Evolutionary conservation across 2,797 vertebrate species (phyloP).

Genomic region (Cyprinodon diabolis): DNA sequence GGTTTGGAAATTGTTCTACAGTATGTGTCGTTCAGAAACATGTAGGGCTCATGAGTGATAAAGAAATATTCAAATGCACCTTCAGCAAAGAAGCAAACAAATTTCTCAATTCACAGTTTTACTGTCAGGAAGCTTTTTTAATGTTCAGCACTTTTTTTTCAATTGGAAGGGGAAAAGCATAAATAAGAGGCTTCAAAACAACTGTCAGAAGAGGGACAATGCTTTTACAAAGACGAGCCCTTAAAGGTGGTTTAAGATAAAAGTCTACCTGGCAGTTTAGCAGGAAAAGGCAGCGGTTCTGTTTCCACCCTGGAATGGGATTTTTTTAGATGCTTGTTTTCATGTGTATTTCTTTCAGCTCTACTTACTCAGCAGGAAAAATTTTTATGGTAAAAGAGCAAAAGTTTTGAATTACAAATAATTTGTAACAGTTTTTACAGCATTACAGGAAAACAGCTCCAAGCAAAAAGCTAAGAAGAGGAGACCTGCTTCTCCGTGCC

Average conservation of each 20-base stretch:
- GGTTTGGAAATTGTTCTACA: constrained; percentile 33
- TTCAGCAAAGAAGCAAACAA: constrained; percentile 35
- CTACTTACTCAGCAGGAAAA: constrained; percentile 19
- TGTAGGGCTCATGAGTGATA: constrained; percentile 9
- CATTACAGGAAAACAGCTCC: constrained; percentile 5
- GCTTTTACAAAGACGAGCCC: constrained; percentile 16
- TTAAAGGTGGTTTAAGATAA: constrained; percentile 23
- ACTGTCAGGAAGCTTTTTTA: constrained; percentile 26
- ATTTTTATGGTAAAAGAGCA: constrained; percentile 7
- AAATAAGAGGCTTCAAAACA: constrained; percentile 30
- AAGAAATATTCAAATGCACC: constrained; percentile 32
- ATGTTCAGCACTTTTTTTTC: constrained; percentile 13
- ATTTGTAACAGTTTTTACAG: not conserved
- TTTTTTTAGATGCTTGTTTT: constrained; percentile 9
- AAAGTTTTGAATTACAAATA: constrained; percentile 20
- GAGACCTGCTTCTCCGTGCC: constrained; percentile 27
- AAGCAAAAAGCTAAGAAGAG: constrained; percentile 27
- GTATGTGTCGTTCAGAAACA: constrained; percentile 39
- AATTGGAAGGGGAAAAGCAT: constrained; percentile 10
- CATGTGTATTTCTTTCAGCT: constrained; percentile 18
- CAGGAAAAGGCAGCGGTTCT: not conserved
- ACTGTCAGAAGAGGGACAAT: constrained; percentile 7
- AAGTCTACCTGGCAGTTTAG: constrained; percentile 20
- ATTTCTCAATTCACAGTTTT: constrained; percentile 19
- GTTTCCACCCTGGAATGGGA: constrained; percentile 27